Conservation (phyloP, 2,797 vertebrate genomes). For the Brotula barbata region DNA sequence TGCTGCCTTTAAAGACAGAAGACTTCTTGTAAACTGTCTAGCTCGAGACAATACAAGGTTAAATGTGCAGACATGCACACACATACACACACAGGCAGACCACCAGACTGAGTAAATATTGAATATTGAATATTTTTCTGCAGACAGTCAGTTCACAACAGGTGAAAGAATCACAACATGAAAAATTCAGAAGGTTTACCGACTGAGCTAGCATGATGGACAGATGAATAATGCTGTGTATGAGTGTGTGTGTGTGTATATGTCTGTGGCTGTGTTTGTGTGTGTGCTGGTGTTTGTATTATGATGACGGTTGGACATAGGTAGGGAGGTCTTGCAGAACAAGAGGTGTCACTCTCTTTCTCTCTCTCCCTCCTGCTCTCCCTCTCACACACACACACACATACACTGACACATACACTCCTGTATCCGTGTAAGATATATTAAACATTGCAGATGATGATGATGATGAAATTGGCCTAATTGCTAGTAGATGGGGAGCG, state of each 20-base stretch:
- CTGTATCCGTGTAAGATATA: neutral
- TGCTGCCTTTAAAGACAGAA: conserved; percentile 48
- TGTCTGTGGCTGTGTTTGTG: conserved; percentile 2
- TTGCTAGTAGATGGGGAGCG: conserved; percentile 34
- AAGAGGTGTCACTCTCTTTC: conserved; percentile 4
- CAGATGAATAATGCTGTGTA: conserved; percentile 12
- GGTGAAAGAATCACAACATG: conserved; percentile 51
- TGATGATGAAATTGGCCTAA: conserved; percentile 43
- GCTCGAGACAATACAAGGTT: conserved; percentile 22
- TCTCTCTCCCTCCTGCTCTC: neutral
- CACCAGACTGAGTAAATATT: conserved; percentile 47
- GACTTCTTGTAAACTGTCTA: conserved; percentile 43
- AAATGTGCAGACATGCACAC: conserved; percentile 3
- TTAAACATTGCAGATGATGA: conserved; percentile 42
- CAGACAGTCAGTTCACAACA: conserved; percentile 48
- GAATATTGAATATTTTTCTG: conserved; percentile 27
- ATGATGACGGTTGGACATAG: conserved; percentile 32
- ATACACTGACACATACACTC: neutral
- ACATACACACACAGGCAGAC: conserved; percentile 2
- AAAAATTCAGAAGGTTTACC: conserved; percentile 54
- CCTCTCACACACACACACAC: conserved; percentile 2
- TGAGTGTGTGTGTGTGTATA: conserved; percentile 8
- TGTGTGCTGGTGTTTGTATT: conserved; percentile 1
- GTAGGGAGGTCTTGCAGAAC: conserved; percentile 25
- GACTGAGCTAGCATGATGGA: conserved; percentile 45